These are phyloP conservation scores for Troides helena DNA, from an alignment of 2,888 invertebrate genomes.

Conservation along the genomic window DNA sequence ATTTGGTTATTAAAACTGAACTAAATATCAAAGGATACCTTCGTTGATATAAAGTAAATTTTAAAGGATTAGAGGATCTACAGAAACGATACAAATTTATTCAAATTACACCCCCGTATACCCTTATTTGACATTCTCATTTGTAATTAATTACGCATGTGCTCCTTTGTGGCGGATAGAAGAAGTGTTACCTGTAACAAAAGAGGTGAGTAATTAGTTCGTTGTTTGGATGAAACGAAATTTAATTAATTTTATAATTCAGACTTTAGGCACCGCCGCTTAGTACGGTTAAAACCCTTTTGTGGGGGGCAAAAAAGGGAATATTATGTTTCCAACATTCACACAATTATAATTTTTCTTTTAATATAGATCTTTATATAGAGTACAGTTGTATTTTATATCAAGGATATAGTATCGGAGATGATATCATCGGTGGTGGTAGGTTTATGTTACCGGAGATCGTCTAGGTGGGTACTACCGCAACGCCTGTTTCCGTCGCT, in stretches of 20 bases:
- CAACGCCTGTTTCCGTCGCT: no score
- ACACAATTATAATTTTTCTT: no score
- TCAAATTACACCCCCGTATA: conserved; percentile 19
- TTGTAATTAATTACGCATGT: conserved; percentile 29
- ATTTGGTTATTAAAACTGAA: no score
- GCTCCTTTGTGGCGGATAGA: conserved; percentile 21
- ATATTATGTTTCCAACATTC: neutral
- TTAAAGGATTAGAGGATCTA: no score
- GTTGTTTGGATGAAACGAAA: conserved; percentile 28
- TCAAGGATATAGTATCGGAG: no score
- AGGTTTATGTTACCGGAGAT: no score
- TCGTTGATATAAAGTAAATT: no score
- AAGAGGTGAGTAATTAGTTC: conserved; percentile 31
- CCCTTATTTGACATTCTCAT: conserved; percentile 24
- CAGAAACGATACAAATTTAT: conserved; percentile 6
- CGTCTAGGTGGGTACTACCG: no score
- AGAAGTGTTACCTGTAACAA: conserved; percentile 31
- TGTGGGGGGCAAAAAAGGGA: conserved; percentile 14
- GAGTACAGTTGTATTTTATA: no score
- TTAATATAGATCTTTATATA: no score
- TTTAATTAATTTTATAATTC: conserved; percentile 31
- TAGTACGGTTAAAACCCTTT: conserved; percentile 12
- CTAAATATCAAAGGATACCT: no score
- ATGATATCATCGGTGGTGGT: no score
- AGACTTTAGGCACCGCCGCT: conserved; percentile 13